Conservation (phyloP, 2,888 invertebrate species). For the Hypercompe scribonia region DNA sequence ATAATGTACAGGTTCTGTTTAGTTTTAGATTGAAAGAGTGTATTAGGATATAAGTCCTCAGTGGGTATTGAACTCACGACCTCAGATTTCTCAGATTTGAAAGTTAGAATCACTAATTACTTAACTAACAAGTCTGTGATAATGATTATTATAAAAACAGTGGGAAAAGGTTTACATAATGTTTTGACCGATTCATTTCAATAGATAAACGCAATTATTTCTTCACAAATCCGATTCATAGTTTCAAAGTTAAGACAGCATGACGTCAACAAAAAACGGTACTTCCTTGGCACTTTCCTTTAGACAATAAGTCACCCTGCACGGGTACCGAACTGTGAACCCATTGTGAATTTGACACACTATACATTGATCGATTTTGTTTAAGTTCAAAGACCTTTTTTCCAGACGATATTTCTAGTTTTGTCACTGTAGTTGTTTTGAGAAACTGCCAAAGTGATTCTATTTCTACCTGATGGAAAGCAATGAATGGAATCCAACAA, state of each 20-base stretch:
- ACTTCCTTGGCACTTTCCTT: constrained; percentile 41
- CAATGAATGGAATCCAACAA: too few relatives aligned
- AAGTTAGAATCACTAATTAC: too few relatives aligned
- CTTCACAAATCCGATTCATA: neutral
- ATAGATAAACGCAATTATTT: neutral
- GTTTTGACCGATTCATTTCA: neutral
- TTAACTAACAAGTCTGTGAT: too few relatives aligned
- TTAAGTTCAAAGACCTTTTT: constrained; percentile 20
- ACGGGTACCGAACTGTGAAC: constrained; percentile 46
- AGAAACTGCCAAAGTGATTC: too few relatives aligned
- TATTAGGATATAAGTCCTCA: too few relatives aligned
- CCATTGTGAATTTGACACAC: constrained; percentile 47
- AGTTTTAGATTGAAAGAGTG: too few relatives aligned
- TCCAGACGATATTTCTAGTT: neutral
- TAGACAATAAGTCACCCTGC: constrained; percentile 36
- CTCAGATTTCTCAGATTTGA: too few relatives aligned
- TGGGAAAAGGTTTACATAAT: neutral
- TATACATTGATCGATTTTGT: constrained; percentile 20
- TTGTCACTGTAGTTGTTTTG: neutral
- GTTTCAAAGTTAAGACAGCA: constrained; percentile 15
- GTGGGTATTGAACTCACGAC: too few relatives aligned
- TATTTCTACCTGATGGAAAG: too few relatives aligned
- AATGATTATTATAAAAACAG: neutral
- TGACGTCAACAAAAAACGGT: constrained; percentile 29
- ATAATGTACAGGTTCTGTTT: too few relatives aligned